Base-by-base conservation (phyloP, 1,140 invertebrate genomes). In the Drosophila ficusphila region DNA sequence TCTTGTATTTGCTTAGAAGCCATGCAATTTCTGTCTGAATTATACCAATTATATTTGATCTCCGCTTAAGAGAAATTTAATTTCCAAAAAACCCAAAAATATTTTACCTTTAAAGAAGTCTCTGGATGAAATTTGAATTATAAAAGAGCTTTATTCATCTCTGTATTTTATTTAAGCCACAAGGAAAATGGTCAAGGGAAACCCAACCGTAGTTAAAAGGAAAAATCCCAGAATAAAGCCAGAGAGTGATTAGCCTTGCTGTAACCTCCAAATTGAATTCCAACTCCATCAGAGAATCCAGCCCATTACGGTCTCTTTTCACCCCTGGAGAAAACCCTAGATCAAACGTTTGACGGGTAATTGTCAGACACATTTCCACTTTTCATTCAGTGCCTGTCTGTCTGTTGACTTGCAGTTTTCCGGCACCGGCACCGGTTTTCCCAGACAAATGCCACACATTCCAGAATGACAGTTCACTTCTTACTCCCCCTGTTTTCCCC, bases 291-390 rank as follows among this genome's bases (percentile, higher is more conserved):
- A 51, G 19, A 65, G 36, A 48, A 42, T 44, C 23, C 60, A 19
- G 33, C 21, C 36, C 25, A 31, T 47, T 6, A 5, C 47, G 18
- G 33, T 25, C 9, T 21, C 23, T 27, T 56, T 42, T 33, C 8
- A 9, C 23, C 25, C 34, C 36, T 33, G 33, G 44, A 57, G 49
- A 42, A 53, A 70, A 51, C 44, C 69, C 79, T 67, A 85, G 46
- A 79, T 83, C 79, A 83, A 82, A 79, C 81, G 67, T 86, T 72
- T 83, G 79, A 83, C 65, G 76, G 52, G 76, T 64, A 83, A 83
- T 83, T 83, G 79, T 83, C 79, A 75, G 82, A 64, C 71, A 76
- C 58, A 83, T 71, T 81, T 77, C 60, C 62, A 68, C 52, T 39
- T 25, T 79, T 54, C 38, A 51, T 51, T 29, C 48, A 42, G 27